Conservation (phyloP, 2,797 vertebrate genomes). For the Spinus olivaceus region DNA sequence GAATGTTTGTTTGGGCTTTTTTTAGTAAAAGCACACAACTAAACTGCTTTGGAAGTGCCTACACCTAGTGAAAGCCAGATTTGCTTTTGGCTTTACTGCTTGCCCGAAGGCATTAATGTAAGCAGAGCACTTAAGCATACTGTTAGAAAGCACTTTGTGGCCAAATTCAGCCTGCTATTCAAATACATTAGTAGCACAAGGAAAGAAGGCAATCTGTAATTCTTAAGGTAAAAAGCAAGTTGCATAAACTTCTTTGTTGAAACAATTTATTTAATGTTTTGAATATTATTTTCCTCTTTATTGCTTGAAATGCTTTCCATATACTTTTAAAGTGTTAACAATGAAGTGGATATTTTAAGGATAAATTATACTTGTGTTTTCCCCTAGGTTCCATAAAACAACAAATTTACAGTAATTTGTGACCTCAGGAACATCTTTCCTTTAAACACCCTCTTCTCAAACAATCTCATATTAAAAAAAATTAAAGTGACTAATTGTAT, state of each 20-base stretch:
- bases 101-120: not conserved
- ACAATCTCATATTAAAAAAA: not conserved
- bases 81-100: not conserved
- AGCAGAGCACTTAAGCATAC: not conserved
- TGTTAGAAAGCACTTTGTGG: not conserved
- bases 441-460: not conserved
- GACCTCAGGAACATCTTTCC: not conserved
- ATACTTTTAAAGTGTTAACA: slow-evolving; percentile 2
- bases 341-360: not conserved
- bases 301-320: not conserved
- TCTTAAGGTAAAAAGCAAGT: not conserved
- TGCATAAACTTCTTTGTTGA: not conserved
- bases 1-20: not conserved
- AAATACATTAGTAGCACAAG: not conserved
- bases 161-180: not conserved
- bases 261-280: not conserved
- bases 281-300: not conserved
- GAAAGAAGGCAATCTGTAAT: not conserved
- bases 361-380: not conserved
- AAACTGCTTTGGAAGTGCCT: not conserved
- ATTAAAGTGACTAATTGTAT: not conserved
- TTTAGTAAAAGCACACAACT: not conserved
- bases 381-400: not conserved
- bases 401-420: not conserved
- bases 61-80: not conserved